phyloP scores from a whole-genome alignment of 53 echinoderm and acorn worm species.

The Echinometra lucunter region DNA sequence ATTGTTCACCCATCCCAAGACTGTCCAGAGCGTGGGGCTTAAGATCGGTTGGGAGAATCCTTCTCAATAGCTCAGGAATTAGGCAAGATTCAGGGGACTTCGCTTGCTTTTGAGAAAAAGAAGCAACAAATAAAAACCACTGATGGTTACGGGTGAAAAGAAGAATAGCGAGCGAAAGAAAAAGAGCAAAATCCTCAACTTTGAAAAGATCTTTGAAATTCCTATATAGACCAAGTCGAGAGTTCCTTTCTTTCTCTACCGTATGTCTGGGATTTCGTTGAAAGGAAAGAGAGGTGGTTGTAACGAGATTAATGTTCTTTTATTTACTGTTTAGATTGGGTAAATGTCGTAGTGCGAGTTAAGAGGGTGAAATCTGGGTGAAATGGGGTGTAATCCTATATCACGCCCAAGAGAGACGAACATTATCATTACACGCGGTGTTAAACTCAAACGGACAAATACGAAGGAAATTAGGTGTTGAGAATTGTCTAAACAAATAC shows the following conservation, averaged over 20 bases:
- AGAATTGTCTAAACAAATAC: background rate
- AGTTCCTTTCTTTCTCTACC: constrained; percentile 5
- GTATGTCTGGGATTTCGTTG: background rate
- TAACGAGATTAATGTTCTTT: constrained; percentile 60
- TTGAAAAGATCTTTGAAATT: constrained; percentile 22
- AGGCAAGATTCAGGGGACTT: constrained; percentile 34
- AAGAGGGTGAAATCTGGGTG: background rate
- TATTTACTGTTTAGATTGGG: constrained; percentile 62
- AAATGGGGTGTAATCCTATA: constrained; percentile 3
- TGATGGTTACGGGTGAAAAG: constrained; percentile 4
- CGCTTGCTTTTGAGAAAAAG: constrained; percentile 20
- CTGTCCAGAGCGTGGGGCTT: constrained; percentile 57
- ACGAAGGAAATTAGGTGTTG: background rate
- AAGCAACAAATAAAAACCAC: constrained; percentile 43
- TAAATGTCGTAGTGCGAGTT: constrained; percentile 35
- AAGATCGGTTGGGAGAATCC: constrained; percentile 41
- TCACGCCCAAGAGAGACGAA: background rate
- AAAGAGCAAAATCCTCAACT: background rate
- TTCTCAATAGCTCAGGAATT: constrained; percentile 47
- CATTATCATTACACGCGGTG: constrained; percentile 48
- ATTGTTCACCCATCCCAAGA: constrained; percentile 23
- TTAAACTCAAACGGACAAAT: constrained; percentile 28
- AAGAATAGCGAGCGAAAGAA: background rate
- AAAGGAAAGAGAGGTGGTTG: constrained; percentile 51
- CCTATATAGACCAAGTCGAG: constrained; percentile 21